Evolutionary conservation across 1,140 invertebrate genomes (phyloP), one percentile per base, ranked within the genome.

Genomic region (Choristoneura fumiferana): DNA sequence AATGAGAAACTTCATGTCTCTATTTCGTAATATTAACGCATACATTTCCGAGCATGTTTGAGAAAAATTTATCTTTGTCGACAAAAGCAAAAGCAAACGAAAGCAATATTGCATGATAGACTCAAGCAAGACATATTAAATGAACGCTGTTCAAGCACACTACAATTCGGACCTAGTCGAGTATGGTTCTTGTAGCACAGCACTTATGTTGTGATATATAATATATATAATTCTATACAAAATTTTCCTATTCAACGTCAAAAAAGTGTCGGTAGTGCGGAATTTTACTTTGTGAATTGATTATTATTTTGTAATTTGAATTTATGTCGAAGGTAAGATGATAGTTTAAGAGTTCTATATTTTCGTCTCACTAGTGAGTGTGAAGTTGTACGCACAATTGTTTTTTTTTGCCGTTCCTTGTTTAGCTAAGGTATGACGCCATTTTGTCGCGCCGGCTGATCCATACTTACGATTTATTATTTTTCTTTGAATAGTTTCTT

Each of bases 361-460:
- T 55, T 56, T 9, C 33, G 35, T 54, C 33, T 55, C 58, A 14
- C 49, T 10, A 18, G 29, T 45, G 15, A 33, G 29, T 54, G 14
- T 18, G 0, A 55, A 56, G 49, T 36, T 52, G 53, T 55, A 15
- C n/a, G 15, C 8, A 14, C 35, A 34, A 36, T 14, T 36, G 17
- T 55, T 52, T 54, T 15, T 56, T 71, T 68, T 69, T 66, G 55
- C 57, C 69, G 73, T 67, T 60, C 60, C 74, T 80, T 83, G 82
- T 85, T 84, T 82, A 73, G 72, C 43, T 49, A 49, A 49, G 71
- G 75, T 76, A 73, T 88, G 85, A 88, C 85, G 85, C 85, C 85
- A 88, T 88, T 88, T 88, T 88, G 85, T 88, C 73, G 78, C 81
- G 84, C 85, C 85, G 85, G 85, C 85, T 88, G 85, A 88, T 88